These are phyloP conservation scores for Theristicus caerulescens DNA, from an alignment of 2,113 vertebrate genomes.

Conservation along the genomic window DNA sequence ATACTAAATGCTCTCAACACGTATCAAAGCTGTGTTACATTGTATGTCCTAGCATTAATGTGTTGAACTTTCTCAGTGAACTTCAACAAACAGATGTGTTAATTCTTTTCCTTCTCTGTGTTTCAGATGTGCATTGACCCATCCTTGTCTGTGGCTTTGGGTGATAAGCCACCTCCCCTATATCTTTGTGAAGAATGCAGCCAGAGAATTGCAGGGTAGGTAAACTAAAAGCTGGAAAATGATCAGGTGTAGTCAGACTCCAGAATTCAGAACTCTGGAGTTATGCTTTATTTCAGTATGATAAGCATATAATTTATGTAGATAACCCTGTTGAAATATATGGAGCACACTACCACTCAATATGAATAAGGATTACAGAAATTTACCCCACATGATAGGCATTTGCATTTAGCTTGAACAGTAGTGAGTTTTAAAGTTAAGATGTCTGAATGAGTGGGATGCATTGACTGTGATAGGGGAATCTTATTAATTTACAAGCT, in stretches of 20 bases:
- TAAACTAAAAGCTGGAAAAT: background rate
- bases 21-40: background rate
- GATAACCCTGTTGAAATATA: background rate
- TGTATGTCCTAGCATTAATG: background rate
- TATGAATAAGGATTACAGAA: background rate
- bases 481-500: background rate
- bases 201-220: conserved; percentile 94
- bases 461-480: background rate
- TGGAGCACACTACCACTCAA: background rate
- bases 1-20: background rate
- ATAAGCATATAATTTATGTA: background rate
- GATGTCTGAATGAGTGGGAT: background rate
- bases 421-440: background rate
- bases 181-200: conserved; percentile 99
- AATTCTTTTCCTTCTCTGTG: conserved; percentile 35
- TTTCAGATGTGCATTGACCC: conserved; percentile 99
- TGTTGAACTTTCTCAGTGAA: background rate
- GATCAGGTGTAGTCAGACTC: background rate
- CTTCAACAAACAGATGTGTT: background rate
- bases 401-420: background rate
- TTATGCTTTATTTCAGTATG: background rate
- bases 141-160: conserved; percentile 93
- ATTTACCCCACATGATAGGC: background rate
- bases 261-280: background rate
- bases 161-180: conserved; percentile 97